Base-by-base conservation (phyloP, 2,797 vertebrate genomes). In the Semotilus atromaculatus region DNA sequence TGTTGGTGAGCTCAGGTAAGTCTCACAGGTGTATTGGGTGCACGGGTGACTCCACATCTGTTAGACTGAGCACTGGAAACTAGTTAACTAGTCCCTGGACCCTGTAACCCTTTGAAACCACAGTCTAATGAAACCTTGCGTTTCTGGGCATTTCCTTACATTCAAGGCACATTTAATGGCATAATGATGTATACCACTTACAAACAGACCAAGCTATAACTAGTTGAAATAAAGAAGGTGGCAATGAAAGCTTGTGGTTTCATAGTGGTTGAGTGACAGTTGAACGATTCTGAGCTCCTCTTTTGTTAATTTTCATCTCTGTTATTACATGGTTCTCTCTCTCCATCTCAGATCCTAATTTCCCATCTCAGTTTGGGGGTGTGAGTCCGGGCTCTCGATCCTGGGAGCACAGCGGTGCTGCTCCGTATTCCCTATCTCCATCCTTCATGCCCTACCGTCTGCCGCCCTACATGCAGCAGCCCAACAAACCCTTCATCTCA, bases 391-490 rank as follows among this genome's bases (percentile, higher is more conserved):
- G 94, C 85, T 92, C 96, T 86, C 95, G 96, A 89, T 90, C 97
- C 87, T 98, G 97, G 97, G 97, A 98, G 89, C 97, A 96, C 91
- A 93, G 92, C 84, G 94, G 95, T 86, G 90, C 96, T 19, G 94
- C 95, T 64, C 97, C 96, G 90, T 98, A 95, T 91, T 93, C 96
- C 84, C 92, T 97, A 89, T 93, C 96, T 87, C 96, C 97, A 90
- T 96, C 97, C 90, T 99, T 97, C 75, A 34, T 79, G 98, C 95
- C 97, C 93, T 98, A 97, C 93, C 94, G 95, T 93, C 95, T 99
- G 96, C 97, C 97, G 91, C 97, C 95, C 94, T 98, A 97, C 94
- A 92, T 99, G 94, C 97, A 97, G 93, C 97, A 96, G 93, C 94
- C 96, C 84, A 95, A 95, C 89, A 98, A 99, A 94, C 93, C 96